Percentiles rank a stretch among this genome's conserved stretches.
Conservation (phyloP, 2,888 invertebrate species). For the Uropetala carovei region DNA sequence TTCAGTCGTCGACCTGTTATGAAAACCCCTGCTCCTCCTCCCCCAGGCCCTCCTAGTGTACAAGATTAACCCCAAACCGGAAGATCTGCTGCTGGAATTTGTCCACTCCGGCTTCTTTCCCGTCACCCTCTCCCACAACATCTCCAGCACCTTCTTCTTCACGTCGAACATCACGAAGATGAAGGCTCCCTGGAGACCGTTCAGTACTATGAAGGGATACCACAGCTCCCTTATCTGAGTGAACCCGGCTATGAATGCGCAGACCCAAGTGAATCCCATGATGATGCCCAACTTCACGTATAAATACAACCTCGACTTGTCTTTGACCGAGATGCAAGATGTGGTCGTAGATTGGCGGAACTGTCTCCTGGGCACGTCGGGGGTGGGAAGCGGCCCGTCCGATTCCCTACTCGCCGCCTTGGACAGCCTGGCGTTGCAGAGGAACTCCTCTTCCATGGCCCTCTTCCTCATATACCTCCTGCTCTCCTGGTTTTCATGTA, state of each 20-base stretch:
- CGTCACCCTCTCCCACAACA: conserved; percentile 69
- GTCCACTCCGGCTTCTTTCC: conserved; percentile 26
- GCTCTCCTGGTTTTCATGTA: conserved; percentile 68
- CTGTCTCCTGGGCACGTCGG: neutral
- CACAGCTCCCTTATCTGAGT: conserved; percentile 72
- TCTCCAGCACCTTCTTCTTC: conserved; percentile 71
- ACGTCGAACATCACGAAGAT: conserved; percentile 73
- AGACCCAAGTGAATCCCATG: conserved; percentile 76
- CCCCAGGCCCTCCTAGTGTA: neutral
- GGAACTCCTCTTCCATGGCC: conserved; percentile 62
- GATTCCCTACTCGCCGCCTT: conserved; percentile 3
- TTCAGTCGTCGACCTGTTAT: neutral
- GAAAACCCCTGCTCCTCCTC: neutral
- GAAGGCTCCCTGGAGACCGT: conserved; percentile 75
- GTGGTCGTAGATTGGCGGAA: conserved; percentile 65
- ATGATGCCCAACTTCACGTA: conserved; percentile 74
- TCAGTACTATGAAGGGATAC: conserved; percentile 75
- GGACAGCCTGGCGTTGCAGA: conserved; percentile 57
- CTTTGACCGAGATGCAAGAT: conserved; percentile 70
- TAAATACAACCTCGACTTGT: conserved; percentile 70
- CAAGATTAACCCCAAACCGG: conserved; percentile 11
- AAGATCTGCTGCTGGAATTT: conserved; percentile 3
- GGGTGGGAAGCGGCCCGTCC: neutral
- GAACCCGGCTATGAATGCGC: conserved; percentile 74
- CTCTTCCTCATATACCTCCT: conserved; percentile 66